Base-by-base conservation (phyloP, 2,113 vertebrate species). In the Muscicapa adusta region DNA sequence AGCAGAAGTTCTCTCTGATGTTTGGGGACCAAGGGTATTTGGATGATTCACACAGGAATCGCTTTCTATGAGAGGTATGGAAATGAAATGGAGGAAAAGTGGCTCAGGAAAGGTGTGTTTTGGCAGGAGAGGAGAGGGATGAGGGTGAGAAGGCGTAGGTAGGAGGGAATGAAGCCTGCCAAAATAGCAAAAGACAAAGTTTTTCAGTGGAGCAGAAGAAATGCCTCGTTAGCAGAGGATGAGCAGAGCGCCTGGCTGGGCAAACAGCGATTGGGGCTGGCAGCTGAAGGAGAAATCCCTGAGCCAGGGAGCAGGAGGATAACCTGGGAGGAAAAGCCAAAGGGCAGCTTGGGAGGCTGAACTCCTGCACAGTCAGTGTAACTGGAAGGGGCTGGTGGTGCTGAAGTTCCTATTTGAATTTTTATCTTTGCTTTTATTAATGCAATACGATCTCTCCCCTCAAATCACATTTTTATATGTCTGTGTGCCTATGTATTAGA, bases 171-270 rank as follows among this genome's bases (percentile, higher is more conserved):
- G 22, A 88, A 79, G 12, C 50, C 61, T 92, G 74, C 19, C 77
- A 87, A 81, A 88, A 74, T 8, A 89, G n/a, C 31, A 63, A 45
- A 56, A 84, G 28, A 58, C 8, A 4, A 82, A 57, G 26, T 29
- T 94, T 76, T 90, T 25, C 82, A 93, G 60, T 42, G 19, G 53
- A 92, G 83, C 43, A 78, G 88, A 88, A 90, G 85, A 86, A 66
- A 77, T 67, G 31, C 24, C 83, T 94, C 0, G 1, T 95, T 93
- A 95, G 83, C 85, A 88, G 75, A 80, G 76, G 72, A 45, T 45
- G 33, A 60, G 79, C 82, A 80, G 88, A 86, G 60, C 51, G 51
- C 79, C 82, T 71, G 75, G 90, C 82, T 95, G 72, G 1, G 2
- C 63, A 83, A 50, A 74, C 5, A 73, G 50, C 0, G 2, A 26